Conservation (phyloP, 2,888 invertebrate species). For the Escarpia spicata region DNA sequence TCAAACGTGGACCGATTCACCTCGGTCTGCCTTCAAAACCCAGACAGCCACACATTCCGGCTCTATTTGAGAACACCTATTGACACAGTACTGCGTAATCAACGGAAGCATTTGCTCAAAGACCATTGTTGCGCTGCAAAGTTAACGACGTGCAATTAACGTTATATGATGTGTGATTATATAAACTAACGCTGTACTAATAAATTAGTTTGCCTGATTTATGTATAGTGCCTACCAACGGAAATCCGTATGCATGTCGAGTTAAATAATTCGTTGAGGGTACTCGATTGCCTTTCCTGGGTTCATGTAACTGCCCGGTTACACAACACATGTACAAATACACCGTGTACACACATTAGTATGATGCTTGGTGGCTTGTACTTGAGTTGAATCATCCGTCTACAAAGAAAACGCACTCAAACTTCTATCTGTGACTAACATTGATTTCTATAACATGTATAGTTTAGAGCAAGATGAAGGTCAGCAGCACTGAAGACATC, state of each 20-base stretch:
- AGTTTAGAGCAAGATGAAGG: too few relatives aligned
- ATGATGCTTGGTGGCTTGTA: too few relatives aligned
- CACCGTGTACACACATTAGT: too few relatives aligned
- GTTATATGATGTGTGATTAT: background rate
- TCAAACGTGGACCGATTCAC: background rate
- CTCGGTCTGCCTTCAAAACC: background rate
- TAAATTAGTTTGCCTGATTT: background rate
- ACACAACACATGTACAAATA: too few relatives aligned
- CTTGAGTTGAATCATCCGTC: too few relatives aligned
- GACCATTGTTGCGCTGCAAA: background rate
- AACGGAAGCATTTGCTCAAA: background rate
- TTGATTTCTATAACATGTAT: too few relatives aligned
- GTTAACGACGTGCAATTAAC: background rate
- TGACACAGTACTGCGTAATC: background rate
- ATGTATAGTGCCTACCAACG: background rate
- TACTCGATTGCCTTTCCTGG: too few relatives aligned
- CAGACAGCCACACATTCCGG: background rate
- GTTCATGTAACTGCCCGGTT: too few relatives aligned
- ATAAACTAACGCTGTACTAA: background rate
- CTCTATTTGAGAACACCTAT: background rate
- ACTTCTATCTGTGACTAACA: too few relatives aligned
- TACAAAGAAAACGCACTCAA: too few relatives aligned
- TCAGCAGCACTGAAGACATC: too few relatives aligned
- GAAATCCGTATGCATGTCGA: background rate
- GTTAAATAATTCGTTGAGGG: background rate